Evolutionary conservation across 2,888 invertebrate genomes (phyloP).

Genomic region (Lithophane socia): DNA sequence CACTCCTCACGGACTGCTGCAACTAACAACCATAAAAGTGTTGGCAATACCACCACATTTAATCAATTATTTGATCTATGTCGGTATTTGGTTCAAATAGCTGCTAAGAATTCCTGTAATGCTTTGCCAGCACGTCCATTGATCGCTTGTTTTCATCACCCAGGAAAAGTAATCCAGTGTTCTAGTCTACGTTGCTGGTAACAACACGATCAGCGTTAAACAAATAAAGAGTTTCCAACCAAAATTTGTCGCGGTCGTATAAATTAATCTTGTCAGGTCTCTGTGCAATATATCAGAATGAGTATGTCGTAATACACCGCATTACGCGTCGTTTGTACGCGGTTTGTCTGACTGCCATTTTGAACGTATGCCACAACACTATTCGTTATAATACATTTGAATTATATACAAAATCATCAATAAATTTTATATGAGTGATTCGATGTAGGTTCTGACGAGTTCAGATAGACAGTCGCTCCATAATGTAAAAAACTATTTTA

Average conservation of each 20-base stretch:
- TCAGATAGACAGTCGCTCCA: no score
- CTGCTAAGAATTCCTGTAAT: no score
- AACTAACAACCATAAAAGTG: no score
- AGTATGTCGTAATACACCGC: slow-evolving; percentile 70
- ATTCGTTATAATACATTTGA: slow-evolving; percentile 26
- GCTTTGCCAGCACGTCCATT: no score
- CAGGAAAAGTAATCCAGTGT: no score
- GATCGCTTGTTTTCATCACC: no score
- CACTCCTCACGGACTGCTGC: no score
- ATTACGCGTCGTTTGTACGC: slow-evolving; percentile 71
- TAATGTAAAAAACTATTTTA: no score
- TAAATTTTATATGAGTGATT: slow-evolving; percentile 10
- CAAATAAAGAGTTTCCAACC: slow-evolving; percentile 54
- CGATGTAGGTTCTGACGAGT: background rate
- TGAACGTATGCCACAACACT: slow-evolving; percentile 23
- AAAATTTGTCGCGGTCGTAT: slow-evolving; percentile 57
- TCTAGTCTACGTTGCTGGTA: background rate
- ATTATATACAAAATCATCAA: slow-evolving; percentile 14
- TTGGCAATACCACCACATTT: no score
- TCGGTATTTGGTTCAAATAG: no score
- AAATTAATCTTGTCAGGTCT: slow-evolving; percentile 72
- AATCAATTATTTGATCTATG: no score
- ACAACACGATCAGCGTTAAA: slow-evolving; percentile 19
- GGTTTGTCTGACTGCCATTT: slow-evolving; percentile 63
- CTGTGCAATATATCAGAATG: slow-evolving; percentile 72